Percentiles rank a stretch among this genome's conserved stretches.
These are phyloP conservation scores for Steinernema scapterisci DNA, from an alignment of 2,888 invertebrate species.

Conservation along the genomic window DNA sequence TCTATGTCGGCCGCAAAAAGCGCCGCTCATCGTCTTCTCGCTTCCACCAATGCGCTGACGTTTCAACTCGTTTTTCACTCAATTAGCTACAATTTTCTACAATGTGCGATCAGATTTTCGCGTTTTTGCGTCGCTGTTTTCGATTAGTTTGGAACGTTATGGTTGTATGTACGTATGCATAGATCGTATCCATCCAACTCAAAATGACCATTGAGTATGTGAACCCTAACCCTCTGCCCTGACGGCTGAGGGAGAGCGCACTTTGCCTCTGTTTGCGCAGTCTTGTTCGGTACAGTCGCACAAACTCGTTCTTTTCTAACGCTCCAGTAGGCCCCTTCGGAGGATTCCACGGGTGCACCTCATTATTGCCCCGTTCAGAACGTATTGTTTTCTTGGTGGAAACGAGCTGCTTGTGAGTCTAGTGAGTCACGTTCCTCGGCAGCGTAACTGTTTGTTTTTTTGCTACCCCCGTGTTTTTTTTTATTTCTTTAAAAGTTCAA, in stretches of 20 bases:
- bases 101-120: neutral
- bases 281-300: slow-evolving; percentile 1
- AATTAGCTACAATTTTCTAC: slow-evolving; percentile 10
- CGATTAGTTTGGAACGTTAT: too few species aligned
- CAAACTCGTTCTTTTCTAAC: neutral
- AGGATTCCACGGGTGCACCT: neutral
- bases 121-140: too few species aligned
- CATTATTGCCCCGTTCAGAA: neutral
- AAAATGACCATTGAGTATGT: too few species aligned
- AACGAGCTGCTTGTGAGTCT: too few species aligned
- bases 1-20: neutral
- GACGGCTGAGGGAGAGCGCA: neutral
- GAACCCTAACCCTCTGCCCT: neutral
- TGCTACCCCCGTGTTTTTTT: too few species aligned
- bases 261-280: slow-evolving; percentile 8
- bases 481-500: too few species aligned
- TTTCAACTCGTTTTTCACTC: neutral
- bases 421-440: too few species aligned
- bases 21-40: neutral
- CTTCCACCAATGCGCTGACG: neutral
- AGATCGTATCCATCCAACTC: too few species aligned
- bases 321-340: neutral
- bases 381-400: neutral
- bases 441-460: too few species aligned
- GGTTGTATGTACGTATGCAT: too few species aligned